Percentiles rank a stretch among this genome's conserved stretches.
Conservation (phyloP, 2,888 invertebrate genomes). For the Brachyptera risi region DNA sequence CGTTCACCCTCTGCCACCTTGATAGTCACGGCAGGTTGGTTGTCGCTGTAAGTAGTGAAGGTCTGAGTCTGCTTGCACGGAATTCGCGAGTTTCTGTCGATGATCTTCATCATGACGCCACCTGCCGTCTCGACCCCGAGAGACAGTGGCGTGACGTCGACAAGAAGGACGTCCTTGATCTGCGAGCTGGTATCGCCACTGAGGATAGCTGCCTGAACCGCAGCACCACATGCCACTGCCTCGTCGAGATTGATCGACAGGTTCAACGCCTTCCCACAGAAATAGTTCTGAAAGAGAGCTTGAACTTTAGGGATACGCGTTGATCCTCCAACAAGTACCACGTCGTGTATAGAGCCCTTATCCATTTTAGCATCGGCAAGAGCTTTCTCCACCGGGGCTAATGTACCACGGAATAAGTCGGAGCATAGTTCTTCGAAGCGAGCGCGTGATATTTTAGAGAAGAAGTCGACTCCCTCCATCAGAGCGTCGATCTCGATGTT, state of each 20-base stretch:
- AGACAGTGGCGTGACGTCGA: too few species aligned
- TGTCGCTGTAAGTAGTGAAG: conserved; percentile 77
- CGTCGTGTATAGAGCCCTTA: conserved; percentile 83
- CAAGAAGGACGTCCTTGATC: conserved; percentile 74
- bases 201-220: conserved; percentile 93
- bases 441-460: conserved; percentile 91
- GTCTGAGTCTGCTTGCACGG: too few species aligned
- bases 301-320: conserved; percentile 98
- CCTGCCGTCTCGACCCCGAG: too few species aligned
- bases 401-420: conserved; percentile 91
- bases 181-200: conserved; percentile 53
- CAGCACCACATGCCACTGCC: conserved; percentile 96
- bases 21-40: conserved; percentile 64
- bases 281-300: conserved; percentile 86
- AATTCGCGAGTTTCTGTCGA: too few species aligned
- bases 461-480: conserved; percentile 91
- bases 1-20: too few species aligned
- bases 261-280: conserved; percentile 93
- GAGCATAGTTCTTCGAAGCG: conserved; percentile 96
- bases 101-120: conserved; percentile 75
- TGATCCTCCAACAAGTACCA: conserved; percentile 91
- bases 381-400: conserved; percentile 96
- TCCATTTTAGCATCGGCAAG: conserved; percentile 92
- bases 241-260: conserved; percentile 97
- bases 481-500: conserved; percentile 94